phyloP scores from a whole-genome alignment of 2,888 invertebrate genomes.

The Ametastegia equiseti region DNA sequence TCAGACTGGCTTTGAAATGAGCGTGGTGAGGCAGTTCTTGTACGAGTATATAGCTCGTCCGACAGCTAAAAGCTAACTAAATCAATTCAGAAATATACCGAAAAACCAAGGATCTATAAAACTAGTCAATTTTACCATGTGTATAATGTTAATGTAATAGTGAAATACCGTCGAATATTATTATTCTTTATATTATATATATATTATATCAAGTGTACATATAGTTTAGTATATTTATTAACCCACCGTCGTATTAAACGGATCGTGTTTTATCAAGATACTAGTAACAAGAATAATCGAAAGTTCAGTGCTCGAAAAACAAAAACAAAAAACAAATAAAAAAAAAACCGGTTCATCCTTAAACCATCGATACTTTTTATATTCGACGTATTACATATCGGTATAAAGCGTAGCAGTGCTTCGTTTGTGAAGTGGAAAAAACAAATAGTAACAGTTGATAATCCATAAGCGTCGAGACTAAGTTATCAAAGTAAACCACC shows the following conservation, averaged over 20 bases:
- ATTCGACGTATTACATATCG: background rate
- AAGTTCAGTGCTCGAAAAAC: conserved; percentile 30
- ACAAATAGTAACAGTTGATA: background rate
- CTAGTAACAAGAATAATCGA: background rate
- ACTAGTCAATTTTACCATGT: conserved; percentile 62
- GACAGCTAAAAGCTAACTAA: conserved; percentile 43
- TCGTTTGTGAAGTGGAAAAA: background rate
- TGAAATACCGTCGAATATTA: conserved; percentile 50
- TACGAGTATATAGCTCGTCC: conserved; percentile 57
- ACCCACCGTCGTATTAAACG: background rate
- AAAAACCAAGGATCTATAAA: conserved; percentile 63
- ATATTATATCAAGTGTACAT: conserved; percentile 58
- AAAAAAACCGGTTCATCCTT: background rate
- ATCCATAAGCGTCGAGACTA: background rate
- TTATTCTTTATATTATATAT: background rate
- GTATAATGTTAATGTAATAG: conserved; percentile 45
- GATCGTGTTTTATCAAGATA: background rate
- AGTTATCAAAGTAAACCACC: conserved; percentile 28
- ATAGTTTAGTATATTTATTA: conserved; percentile 48
- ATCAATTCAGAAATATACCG: conserved; percentile 41
- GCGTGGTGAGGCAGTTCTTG: conserved; percentile 61
- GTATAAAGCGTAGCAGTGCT: background rate
- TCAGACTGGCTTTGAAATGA: conserved; percentile 66
- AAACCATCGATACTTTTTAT: background rate
- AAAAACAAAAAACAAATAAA: background rate